Conservation (phyloP, 1,140 invertebrate species). For the Micrasema longulum region DNA sequence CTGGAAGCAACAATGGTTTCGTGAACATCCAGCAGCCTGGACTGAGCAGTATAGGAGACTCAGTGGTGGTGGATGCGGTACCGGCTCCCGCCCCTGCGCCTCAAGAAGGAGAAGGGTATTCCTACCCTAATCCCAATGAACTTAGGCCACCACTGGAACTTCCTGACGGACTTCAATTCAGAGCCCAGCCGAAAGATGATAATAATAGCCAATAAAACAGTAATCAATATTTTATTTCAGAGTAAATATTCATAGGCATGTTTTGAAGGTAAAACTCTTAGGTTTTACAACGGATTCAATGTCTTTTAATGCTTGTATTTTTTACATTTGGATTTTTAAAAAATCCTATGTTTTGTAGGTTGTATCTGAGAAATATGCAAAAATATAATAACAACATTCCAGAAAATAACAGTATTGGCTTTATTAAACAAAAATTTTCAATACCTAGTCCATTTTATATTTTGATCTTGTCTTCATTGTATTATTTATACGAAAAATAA, state of each 20-base stretch:
- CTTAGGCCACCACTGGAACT: slow-evolving; percentile 38
- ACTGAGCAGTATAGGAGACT: slow-evolving; percentile 28
- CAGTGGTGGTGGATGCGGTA: not conserved
- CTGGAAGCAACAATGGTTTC: slow-evolving; percentile 6
- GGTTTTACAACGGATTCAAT: no score
- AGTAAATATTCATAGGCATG: not conserved
- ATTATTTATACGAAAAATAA: not conserved
- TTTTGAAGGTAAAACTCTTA: no score
- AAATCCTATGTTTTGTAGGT: no score
- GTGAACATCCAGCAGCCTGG: slow-evolving; percentile 23
- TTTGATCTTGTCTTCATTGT: no score
- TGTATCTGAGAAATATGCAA: no score
- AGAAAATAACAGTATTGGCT: no score
- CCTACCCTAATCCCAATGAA: slow-evolving; percentile 49
- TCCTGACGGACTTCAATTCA: slow-evolving; percentile 43
- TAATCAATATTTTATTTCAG: not conserved
- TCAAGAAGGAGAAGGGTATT: slow-evolving; percentile 31
- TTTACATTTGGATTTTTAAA: no score
- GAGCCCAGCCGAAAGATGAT: not conserved
- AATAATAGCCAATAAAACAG: no score
- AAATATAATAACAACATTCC: no score
- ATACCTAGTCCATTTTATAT: no score
- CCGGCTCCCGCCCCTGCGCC: not conserved
- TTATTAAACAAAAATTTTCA: no score
- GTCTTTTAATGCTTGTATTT: no score